These are phyloP conservation scores for Melinopterus prodromus DNA, from an alignment of 2,888 invertebrate species.

Conservation along the genomic window DNA sequence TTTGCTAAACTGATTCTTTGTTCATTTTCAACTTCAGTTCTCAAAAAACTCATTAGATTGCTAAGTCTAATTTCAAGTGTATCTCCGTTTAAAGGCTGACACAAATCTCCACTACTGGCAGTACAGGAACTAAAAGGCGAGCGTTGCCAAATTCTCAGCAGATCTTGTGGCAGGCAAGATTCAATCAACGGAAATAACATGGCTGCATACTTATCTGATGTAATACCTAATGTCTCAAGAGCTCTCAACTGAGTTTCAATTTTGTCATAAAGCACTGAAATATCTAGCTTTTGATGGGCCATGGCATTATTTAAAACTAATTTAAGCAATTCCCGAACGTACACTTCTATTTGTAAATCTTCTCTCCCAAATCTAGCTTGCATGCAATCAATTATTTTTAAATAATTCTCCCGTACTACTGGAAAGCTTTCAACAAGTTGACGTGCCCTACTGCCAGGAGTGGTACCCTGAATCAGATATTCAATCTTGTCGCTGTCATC, in stretches of 20 bases:
- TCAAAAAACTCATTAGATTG: conserved; percentile 37
- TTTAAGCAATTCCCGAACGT: too few relatives aligned
- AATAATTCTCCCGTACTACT: conserved; percentile 40
- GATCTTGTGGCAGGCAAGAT: conserved; percentile 47
- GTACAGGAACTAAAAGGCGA: conserved; percentile 27
- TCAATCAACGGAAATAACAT: conserved; percentile 51
- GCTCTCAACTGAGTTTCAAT: conserved; percentile 47
- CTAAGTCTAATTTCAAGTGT: too few relatives aligned
- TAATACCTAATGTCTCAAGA: conserved; percentile 46
- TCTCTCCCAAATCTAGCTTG: not conserved
- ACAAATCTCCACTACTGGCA: conserved; percentile 29
- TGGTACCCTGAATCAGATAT: conserved; percentile 39
- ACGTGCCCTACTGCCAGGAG: conserved; percentile 36
- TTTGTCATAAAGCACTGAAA: conserved; percentile 45
- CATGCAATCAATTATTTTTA: conserved; percentile 33
- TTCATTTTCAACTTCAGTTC: conserved; percentile 45
- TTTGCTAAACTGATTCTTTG: conserved; percentile 41
- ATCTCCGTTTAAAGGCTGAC: too few relatives aligned
- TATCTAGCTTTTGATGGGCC: conserved; percentile 28
- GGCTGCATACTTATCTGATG: conserved; percentile 42
- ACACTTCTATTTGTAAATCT: too few relatives aligned
- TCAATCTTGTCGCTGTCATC: not conserved
- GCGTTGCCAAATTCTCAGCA: conserved; percentile 46
- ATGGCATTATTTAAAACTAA: conserved; percentile 40
- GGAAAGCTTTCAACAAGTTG: conserved; percentile 43